A percentile compares a stretch with the other conserved stretches of the same genome.
Conservation (phyloP, 2,113 vertebrate genomes). For the Anarhynchus alexandrinus region DNA sequence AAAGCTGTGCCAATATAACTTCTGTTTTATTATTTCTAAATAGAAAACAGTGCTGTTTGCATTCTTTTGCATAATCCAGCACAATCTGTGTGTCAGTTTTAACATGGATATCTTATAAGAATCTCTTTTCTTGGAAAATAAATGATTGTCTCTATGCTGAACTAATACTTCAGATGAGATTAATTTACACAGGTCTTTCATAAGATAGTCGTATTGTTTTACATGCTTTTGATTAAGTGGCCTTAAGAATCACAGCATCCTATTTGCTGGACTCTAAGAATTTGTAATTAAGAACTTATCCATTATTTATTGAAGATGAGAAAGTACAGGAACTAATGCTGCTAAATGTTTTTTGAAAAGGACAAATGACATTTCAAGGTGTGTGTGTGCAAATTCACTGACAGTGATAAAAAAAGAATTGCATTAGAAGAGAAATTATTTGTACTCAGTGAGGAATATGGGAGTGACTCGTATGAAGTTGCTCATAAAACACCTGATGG, state of each 20-base stretch:
- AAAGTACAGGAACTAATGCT: not conserved
- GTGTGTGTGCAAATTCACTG: not conserved
- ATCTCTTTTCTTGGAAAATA: not conserved
- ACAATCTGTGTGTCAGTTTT: not conserved
- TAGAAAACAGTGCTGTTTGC: not conserved
- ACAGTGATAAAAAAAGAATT: not conserved
- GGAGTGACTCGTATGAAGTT: not conserved
- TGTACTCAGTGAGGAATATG: not conserved
- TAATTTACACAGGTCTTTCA: not conserved
- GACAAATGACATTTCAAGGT: not conserved
- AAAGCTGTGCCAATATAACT: not conserved
- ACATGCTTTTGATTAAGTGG: not conserved
- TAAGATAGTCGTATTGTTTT: not conserved
- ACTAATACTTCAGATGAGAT: not conserved
- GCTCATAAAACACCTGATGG: not conserved
- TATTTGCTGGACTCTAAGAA: not conserved
- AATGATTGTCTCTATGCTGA: not conserved
- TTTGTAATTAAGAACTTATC: not conserved
- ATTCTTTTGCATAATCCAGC: not conserved
- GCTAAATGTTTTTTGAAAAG: not conserved
- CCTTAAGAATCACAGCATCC: not conserved
- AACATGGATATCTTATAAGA: not conserved
- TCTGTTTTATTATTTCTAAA: not conserved
- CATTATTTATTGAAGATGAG: not conserved
- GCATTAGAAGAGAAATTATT: not conserved